Conservation (phyloP, 2,888 invertebrate species). For the Augochlorella aurata region DNA sequence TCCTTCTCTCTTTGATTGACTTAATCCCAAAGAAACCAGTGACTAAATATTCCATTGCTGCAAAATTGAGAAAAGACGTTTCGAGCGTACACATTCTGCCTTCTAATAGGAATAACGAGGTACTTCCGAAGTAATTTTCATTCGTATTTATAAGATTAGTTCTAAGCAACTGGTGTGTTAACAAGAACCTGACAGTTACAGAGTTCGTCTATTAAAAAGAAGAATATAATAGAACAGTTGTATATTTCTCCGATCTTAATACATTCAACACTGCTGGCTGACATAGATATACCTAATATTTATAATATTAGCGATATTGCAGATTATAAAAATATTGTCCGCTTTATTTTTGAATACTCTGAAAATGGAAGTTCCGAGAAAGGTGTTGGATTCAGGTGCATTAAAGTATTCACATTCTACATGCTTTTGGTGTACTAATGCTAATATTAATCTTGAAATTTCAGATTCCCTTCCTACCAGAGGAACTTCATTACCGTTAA, state of each 20-base stretch:
- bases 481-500: slow-evolving; percentile 84
- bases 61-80: slow-evolving; percentile 74
- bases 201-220: slow-evolving; percentile 56
- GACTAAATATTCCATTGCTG: slow-evolving; percentile 76
- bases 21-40: slow-evolving; percentile 71
- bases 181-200: slow-evolving; percentile 25
- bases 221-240: slow-evolving; percentile 81
- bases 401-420: neutral
- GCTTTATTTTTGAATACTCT: slow-evolving; percentile 75
- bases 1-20: slow-evolving; percentile 72
- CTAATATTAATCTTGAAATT: neutral
- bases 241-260: slow-evolving; percentile 85
- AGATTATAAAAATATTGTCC: slow-evolving; percentile 75
- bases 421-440: neutral
- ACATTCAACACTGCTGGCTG: slow-evolving; percentile 84
- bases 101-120: slow-evolving; percentile 44
- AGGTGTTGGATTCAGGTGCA: slow-evolving; percentile 73
- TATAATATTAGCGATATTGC: slow-evolving; percentile 62
- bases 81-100: slow-evolving; percentile 69
- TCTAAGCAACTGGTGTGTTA: neutral
- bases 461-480: slow-evolving; percentile 88
- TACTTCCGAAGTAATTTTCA: slow-evolving; percentile 18
- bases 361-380: slow-evolving; percentile 76
- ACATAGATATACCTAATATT: slow-evolving; percentile 70
- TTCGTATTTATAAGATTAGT: neutral